phyloP scores from a whole-genome alignment of 1,140 invertebrate species.

The Pseudomyrmex dendroicus region DNA sequence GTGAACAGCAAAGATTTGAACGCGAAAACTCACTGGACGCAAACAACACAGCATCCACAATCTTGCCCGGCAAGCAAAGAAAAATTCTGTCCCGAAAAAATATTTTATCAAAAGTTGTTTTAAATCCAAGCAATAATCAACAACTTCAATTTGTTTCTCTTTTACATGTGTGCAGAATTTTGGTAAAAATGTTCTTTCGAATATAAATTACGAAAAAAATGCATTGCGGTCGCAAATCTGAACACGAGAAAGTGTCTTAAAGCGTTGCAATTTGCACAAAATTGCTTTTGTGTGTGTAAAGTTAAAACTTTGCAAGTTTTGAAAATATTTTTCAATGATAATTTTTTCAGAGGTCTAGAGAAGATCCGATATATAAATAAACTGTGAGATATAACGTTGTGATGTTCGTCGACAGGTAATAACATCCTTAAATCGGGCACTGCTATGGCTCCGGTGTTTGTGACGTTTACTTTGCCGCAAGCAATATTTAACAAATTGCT shows the following conservation, averaged over 20 bases:
- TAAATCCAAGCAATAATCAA: constrained; percentile 2
- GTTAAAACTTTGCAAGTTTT: no score
- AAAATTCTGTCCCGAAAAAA: neutral
- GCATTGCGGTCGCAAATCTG: no score
- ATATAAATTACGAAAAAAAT: neutral
- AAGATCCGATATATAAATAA: constrained; percentile 2
- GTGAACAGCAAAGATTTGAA: constrained; percentile 44
- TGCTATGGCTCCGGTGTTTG: constrained; percentile 25
- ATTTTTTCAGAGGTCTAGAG: neutral
- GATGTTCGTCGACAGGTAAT: constrained; percentile 1
- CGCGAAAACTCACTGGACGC: constrained; percentile 23
- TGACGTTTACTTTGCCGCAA: constrained; percentile 63
- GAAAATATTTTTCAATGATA: neutral
- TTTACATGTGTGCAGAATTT: neutral
- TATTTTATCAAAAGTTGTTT: neutral
- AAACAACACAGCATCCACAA: no score
- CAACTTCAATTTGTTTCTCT: neutral
- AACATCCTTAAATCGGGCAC: constrained; percentile 39
- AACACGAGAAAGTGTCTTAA: no score
- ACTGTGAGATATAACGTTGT: neutral
- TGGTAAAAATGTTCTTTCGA: neutral
- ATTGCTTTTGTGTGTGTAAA: no score
- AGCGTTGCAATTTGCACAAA: no score
- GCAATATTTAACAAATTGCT: constrained; percentile 78
- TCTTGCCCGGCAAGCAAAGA: constrained; percentile 8